Evolutionary conservation across 2,113 vertebrate genomes (phyloP), one percentile per base, ranked within the genome.

Genomic region (Phrynocephalus versicolor): DNA sequence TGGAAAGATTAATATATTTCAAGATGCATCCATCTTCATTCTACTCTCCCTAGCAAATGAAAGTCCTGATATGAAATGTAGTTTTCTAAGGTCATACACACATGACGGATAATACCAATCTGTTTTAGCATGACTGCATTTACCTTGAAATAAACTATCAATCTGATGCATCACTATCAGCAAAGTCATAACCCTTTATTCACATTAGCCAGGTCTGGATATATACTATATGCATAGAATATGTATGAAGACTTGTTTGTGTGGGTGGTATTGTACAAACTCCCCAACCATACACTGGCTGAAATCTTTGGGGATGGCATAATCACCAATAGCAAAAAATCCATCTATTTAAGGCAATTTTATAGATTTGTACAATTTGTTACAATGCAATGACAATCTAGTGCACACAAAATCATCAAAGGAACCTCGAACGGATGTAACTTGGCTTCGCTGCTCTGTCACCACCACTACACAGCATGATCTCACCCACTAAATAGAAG

Each of bases 81-180:
- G 62, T 80, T 80, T 10, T 79, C 70, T 85, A 85, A 80, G 69
- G 78, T 85, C 69, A 80, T 73, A 51, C 51, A n/a, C 58, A 73
- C 33, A 73, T 85, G 77, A 80, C 77, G 73, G 70, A 85, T 80
- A 80, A 85, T 80, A 39, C 60, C 41, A 79, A 73, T 81, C 70
- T 81, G 55, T 86, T 86, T 80, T 86, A 74, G 70, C n/a, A 81
- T 86, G 57, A 65, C 33, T n/a, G 41, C 58, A 74, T 81, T 81
- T 84, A 81, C 78, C 78, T 86, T 81, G 78, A 86, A 79, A 58
- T 72, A 74, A 85, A 70, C 70, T 81, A 64, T 80, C 70, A 81
- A 30, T 35, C 27, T 57, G 78, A 86, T 81, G 78, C 78, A 81
- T 86, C 58, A 80, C 58, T 65, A 65, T 86, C 39, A 55, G 39